A percentile compares a stretch with the other conserved stretches of the same genome.
Evolutionary conservation across 1,140 invertebrate genomes (phyloP).

Genomic region (Drosophila sp.): DNA sequence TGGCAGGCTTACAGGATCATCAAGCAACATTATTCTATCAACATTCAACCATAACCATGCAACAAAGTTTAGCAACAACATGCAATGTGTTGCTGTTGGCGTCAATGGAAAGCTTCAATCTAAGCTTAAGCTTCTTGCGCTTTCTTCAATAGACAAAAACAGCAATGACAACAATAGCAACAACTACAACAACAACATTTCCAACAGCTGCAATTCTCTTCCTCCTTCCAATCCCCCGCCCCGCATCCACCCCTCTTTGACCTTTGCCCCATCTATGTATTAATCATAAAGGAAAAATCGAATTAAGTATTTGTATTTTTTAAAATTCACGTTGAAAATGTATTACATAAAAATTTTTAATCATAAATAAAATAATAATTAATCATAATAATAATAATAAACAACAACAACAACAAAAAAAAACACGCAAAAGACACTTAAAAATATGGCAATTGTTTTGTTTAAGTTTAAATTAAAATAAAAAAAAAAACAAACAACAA

Average conservation of each 20-base stretch:
- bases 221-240: background rate
- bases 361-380: slow-evolving; percentile 38
- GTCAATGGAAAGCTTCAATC: slow-evolving; percentile 66
- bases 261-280: slow-evolving; percentile 30
- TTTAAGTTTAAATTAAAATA: slow-evolving; percentile 72
- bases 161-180: slow-evolving; percentile 31
- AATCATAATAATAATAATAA: slow-evolving; percentile 55
- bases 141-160: slow-evolving; percentile 45
- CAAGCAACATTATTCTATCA: slow-evolving; percentile 6
- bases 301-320: slow-evolving; percentile 75
- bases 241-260: slow-evolving; percentile 23
- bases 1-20: no score
- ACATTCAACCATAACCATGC: slow-evolving; percentile 22
- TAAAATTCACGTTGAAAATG: slow-evolving; percentile 78
- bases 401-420: slow-evolving; percentile 38
- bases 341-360: slow-evolving; percentile 72
- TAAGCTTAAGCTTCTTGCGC: slow-evolving; percentile 72
- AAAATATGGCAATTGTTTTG: slow-evolving; percentile 72
- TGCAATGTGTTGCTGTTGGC: slow-evolving; percentile 20
- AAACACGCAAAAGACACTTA: slow-evolving; percentile 18
- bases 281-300: slow-evolving; percentile 56
- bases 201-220: slow-evolving; percentile 72
- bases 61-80: slow-evolving; percentile 20
- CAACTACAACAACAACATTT: background rate
- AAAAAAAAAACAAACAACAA: slow-evolving; percentile 39